Conservation (phyloP, 1,140 invertebrate genomes). For the Chrysopa pallens region DNA sequence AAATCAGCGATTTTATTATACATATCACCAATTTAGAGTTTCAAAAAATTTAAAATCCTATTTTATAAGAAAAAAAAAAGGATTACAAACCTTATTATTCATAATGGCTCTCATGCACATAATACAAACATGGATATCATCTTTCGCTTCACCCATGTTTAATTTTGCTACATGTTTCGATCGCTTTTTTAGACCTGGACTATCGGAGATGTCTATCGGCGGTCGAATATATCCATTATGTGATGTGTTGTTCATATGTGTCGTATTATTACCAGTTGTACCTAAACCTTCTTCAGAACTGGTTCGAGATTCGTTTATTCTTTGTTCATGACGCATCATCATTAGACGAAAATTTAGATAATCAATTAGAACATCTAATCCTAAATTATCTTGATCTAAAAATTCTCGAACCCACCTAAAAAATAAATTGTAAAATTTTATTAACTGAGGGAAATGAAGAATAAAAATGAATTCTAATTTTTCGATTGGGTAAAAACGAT, state of each 20-base stretch:
- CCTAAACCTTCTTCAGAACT: constrained; percentile 47
- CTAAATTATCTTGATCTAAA: constrained; percentile 87
- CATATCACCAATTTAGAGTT: too few species aligned
- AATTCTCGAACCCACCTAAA: constrained; percentile 94
- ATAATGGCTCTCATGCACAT: constrained; percentile 98
- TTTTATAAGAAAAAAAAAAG: background rate
- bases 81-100: constrained; percentile 82
- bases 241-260: constrained; percentile 6
- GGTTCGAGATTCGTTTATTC: constrained; percentile 49
- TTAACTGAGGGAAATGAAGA: too few species aligned
- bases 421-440: too few species aligned
- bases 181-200: constrained; percentile 50
- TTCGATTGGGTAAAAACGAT: too few species aligned
- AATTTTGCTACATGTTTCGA: constrained; percentile 73
- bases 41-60: background rate
- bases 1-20: too few species aligned
- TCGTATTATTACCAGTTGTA: constrained; percentile 7
- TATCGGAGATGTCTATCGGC: constrained; percentile 41
- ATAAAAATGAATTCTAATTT: too few species aligned
- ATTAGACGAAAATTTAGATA: constrained; percentile 87
- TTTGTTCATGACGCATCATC: constrained; percentile 80
- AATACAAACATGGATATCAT: constrained; percentile 98
- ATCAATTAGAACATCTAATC: constrained; percentile 89
- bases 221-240: constrained; percentile 34
- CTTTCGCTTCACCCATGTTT: constrained; percentile 94